Percentiles rank a stretch among this genome's conserved stretches.
phyloP scores from a whole-genome alignment of 2,888 invertebrate genomes.

The Acleris holmiana region DNA sequence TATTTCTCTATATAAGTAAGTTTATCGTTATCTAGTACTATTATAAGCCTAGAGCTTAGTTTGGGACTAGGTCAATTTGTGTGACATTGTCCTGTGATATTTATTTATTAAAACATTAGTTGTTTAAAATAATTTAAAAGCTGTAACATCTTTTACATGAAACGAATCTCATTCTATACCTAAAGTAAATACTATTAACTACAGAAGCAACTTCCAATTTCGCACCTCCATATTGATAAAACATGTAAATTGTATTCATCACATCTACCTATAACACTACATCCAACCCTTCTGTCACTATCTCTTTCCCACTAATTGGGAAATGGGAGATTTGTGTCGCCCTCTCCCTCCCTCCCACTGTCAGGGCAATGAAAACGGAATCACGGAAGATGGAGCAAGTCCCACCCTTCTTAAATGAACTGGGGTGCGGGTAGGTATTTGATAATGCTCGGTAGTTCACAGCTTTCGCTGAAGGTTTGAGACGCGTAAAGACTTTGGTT shows the following conservation, averaged over 20 bases:
- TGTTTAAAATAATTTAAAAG: too few species aligned
- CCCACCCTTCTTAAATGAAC: slow-evolving; percentile 38
- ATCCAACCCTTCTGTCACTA: slow-evolving; percentile 36
- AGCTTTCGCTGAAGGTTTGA: slow-evolving; percentile 7
- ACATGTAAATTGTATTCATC: slow-evolving; percentile 38
- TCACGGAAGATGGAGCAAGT: slow-evolving; percentile 37
- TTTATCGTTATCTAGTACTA: too few species aligned
- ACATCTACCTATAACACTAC: slow-evolving; percentile 29
- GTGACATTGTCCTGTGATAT: too few species aligned
- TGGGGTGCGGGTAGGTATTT: slow-evolving; percentile 37
- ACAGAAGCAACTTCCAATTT: slow-evolving; percentile 21
- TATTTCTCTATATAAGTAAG: too few species aligned
- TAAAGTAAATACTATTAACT: slow-evolving; percentile 7
- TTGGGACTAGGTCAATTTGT: too few species aligned
- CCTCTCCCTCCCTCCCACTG: slow-evolving; percentile 30
- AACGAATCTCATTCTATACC: too few species aligned
- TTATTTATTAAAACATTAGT: too few species aligned
- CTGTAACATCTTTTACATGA: too few species aligned
- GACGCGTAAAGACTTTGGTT: slow-evolving; percentile 25
- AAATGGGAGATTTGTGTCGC: slow-evolving; percentile 31
- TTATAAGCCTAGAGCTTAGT: too few species aligned
- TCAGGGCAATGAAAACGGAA: slow-evolving; percentile 36
- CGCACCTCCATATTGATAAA: slow-evolving; percentile 38
- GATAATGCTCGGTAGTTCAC: slow-evolving; percentile 17
- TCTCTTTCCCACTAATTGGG: slow-evolving; percentile 35